Percentiles rank a stretch among this genome's conserved stretches.
Evolutionary conservation across 2,888 invertebrate species (phyloP).

Genomic region (Lepidocyrtoides sp.): DNA sequence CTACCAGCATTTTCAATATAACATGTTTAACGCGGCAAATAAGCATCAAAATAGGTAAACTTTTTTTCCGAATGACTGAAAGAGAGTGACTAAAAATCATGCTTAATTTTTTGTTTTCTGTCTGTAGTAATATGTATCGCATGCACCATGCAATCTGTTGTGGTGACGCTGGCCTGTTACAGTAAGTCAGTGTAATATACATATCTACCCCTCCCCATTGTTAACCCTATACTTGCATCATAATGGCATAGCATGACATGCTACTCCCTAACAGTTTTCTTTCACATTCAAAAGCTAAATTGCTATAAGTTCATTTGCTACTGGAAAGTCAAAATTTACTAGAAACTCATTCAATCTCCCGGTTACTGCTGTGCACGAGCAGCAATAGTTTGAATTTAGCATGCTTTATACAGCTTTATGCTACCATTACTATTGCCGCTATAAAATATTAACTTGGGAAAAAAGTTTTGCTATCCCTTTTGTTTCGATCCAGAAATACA

Average conservation of each 20-base stretch:
- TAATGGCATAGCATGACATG: background rate
- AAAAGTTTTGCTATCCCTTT: too few species aligned
- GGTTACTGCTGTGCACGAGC: background rate
- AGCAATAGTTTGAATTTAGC: too few species aligned
- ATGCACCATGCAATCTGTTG: background rate
- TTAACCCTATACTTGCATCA: background rate
- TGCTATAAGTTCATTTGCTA: background rate
- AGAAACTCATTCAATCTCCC: conserved; percentile 22
- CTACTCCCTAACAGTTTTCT: background rate
- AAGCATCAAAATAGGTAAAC: background rate
- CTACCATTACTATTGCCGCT: too few species aligned
- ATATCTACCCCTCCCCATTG: conserved; percentile 6
- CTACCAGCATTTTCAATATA: background rate
- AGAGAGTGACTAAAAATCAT: background rate
- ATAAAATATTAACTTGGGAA: too few species aligned
- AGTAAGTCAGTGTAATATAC: conserved; percentile 42
- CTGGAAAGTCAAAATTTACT: background rate
- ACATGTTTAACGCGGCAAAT: conserved; percentile 5
- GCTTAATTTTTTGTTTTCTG: background rate
- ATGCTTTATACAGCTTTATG: too few species aligned
- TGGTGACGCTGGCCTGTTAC: background rate
- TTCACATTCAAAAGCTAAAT: background rate
- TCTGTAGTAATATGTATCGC: background rate
- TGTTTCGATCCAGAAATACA: too few species aligned
- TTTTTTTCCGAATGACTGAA: conserved; percentile 7